Evolutionary conservation across 92 coral and sea anemone genomes (phyloP).

Genomic region (Heliopora coerulea): DNA sequence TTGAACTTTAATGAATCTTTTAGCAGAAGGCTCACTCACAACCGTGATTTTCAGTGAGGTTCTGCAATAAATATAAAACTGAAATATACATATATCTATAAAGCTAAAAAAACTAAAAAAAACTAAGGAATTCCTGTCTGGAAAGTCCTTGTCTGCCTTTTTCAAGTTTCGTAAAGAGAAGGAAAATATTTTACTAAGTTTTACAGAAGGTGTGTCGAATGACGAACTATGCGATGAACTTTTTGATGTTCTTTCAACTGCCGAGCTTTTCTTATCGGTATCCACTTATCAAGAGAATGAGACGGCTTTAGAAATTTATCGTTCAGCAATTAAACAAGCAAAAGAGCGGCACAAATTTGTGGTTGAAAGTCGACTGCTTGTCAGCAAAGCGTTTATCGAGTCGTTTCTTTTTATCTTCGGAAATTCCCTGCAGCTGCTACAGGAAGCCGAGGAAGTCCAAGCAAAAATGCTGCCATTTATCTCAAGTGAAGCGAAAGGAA

Average conservation of each 20-base stretch:
- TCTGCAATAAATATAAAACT: too few species aligned
- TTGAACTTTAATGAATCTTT: too few species aligned
- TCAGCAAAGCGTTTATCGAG: slow-evolving; percentile 17
- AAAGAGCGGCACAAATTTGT: neutral
- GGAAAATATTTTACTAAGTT: slow-evolving; percentile 8
- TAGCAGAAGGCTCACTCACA: too few species aligned
- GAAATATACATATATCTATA: too few species aligned
- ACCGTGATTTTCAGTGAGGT: too few species aligned
- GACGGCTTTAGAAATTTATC: neutral
- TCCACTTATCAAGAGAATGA: neutral
- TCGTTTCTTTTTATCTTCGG: too few species aligned
- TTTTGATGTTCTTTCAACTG: slow-evolving; percentile 17
- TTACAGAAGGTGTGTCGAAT: neutral
- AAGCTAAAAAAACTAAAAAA: too few species aligned
- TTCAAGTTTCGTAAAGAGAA: slow-evolving; percentile 11
- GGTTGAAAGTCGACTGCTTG: neutral
- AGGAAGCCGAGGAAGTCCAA: neutral
- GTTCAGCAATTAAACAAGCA: slow-evolving; percentile 20
- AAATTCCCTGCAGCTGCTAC: neutral
- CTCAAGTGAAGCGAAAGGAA: slow-evolving; percentile 14
- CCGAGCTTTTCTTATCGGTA: slow-evolving; percentile 32
- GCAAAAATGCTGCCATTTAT: neutral
- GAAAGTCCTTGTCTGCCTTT: slow-evolving; percentile 23
- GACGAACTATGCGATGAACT: neutral
- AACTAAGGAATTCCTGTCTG: slow-evolving; percentile 41